Base-by-base conservation (phyloP, 2,888 invertebrate genomes). In the Temnothorax rugatulus region DNA sequence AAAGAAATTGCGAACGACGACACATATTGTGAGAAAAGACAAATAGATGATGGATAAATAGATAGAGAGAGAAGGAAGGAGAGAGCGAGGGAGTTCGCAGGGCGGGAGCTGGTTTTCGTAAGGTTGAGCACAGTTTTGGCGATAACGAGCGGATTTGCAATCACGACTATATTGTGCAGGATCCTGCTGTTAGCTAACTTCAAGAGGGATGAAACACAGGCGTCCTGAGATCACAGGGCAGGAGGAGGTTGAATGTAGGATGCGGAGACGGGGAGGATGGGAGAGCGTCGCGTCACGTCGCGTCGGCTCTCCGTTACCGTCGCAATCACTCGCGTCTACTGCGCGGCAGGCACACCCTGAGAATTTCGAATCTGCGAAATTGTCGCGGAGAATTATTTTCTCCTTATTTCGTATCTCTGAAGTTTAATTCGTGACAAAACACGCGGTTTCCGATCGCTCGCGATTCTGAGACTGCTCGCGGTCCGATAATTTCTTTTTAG, bases 81-180 rank as follows among this genome's bases (percentile, higher is more conserved):
- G 21, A 52, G 38, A 47, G 21, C 21, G 59, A 5, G 29, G 25
- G 68, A 68, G 76, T 76, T 76, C 44, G 64, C 4, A 52, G 77
- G 7, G 15, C 21, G 68, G 38, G 81, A 87, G 84, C 77, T 86
- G 89, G 88, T 87, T 90, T 90, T 91, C 88, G 91, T 90, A 89
- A 88, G 89, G 89, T 87, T 82, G 89, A 87, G 89, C 90, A 87
- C 90, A 92, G 92, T 93, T 93, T 93, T 92, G 91, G 92, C 89
- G 93, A 93, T 93, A 93, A 93, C 93, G 93, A 93, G 93, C 93
- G 93, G 93, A 93, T 93, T 93, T 93, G 93, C 93, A 93, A 93
- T 93, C 93, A 93, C 93, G 93, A 90, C 92, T 92, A 92, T 92
- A 93, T 93, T 93, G 93, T 93, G 90, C 88, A 89, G 91, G 92